Evolutionary conservation across 2,888 invertebrate genomes (phyloP).

Genomic region (Heteromyza rotundicornis): DNA sequence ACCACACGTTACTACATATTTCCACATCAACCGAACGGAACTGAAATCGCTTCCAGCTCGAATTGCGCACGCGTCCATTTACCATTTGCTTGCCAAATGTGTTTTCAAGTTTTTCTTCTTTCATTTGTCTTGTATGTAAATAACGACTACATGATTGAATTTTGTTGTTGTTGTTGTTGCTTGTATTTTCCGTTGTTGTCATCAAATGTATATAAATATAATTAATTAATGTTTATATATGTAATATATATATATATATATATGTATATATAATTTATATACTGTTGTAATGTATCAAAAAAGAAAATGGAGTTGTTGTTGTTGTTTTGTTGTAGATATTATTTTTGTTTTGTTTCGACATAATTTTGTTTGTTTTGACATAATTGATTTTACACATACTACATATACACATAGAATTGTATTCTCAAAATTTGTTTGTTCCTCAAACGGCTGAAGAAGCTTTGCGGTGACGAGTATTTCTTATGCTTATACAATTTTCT

Average conservation of each 20-base stretch:
- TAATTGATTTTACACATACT: background rate
- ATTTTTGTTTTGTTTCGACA: background rate
- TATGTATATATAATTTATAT: background rate
- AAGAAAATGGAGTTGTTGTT: background rate
- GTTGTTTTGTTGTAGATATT: background rate
- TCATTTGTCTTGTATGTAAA: background rate
- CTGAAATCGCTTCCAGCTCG: no score
- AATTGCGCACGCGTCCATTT: no score
- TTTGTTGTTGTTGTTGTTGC: background rate
- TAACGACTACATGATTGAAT: background rate
- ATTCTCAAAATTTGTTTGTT: constrained; percentile 8
- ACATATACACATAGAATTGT: background rate
- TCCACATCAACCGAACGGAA: no score
- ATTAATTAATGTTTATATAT: background rate
- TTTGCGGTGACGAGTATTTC: background rate
- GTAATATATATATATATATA: background rate
- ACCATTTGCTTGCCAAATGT: no score
- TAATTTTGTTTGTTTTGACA: background rate
- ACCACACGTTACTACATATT: no score
- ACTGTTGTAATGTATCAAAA: background rate
- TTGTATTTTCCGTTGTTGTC: background rate
- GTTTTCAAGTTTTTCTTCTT: no score
- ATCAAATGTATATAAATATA: background rate
- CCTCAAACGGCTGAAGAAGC: background rate
- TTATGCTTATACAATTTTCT: no score